These are phyloP conservation scores for Ectemnius cavifrons DNA, from an alignment of 2,888 invertebrate genomes.

Conservation along the genomic window DNA sequence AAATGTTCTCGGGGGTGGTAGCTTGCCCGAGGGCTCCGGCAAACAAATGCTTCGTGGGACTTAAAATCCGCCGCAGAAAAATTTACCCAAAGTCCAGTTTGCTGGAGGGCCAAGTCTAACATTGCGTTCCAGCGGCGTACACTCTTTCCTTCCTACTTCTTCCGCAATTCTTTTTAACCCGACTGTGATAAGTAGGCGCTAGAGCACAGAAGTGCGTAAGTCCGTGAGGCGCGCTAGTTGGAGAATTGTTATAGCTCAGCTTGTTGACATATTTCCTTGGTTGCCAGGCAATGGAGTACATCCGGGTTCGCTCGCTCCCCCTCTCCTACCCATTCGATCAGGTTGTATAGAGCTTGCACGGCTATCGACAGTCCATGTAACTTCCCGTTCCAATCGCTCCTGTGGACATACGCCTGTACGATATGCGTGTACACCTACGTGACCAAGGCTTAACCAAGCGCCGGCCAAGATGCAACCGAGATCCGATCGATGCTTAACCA, in stretches of 20 bases:
- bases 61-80: conserved; percentile 62
- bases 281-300: not conserved
- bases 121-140: not conserved
- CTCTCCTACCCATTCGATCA: conserved; percentile 2
- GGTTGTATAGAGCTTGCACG: not conserved
- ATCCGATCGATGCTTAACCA: conserved; percentile 37
- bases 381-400: conserved; percentile 1
- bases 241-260: not conserved
- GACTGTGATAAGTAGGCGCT: conserved; percentile 5
- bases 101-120: conserved; percentile 11
- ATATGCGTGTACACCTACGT: conserved; percentile 27
- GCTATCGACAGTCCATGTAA: conserved; percentile 5
- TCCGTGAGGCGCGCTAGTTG: not conserved
- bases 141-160: conserved; percentile 6
- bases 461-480: conserved; percentile 45
- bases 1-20: conserved; percentile 52
- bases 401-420: conserved; percentile 25
- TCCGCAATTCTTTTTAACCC: conserved; percentile 17
- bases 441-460: conserved; percentile 46
- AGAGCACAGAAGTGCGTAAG: not conserved
- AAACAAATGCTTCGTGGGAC: conserved; percentile 58
- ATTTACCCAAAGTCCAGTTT: conserved; percentile 40
- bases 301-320: not conserved
- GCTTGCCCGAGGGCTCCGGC: conserved; percentile 22
- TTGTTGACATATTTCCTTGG: not conserved